These are phyloP conservation scores for Dipodomys ordii DNA, from an alignment of 2,113 vertebrate species.

Conservation along the genomic window DNA sequence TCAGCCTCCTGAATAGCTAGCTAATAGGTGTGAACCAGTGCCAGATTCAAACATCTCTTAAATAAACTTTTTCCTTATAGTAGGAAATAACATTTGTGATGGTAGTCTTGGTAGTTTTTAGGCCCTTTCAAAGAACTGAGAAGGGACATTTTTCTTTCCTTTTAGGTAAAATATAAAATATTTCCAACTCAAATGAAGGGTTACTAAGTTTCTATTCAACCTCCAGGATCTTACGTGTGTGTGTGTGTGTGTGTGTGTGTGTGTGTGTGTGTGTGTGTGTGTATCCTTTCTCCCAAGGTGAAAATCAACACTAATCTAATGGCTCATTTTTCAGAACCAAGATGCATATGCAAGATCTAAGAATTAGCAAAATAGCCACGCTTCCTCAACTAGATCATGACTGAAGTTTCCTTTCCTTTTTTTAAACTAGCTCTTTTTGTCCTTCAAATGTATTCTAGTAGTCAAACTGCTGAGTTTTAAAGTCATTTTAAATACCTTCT, in stretches of 20 bases:
- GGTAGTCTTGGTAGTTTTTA: neutral
- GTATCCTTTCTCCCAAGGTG: neutral
- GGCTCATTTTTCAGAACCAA: neutral
- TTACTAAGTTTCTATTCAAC: neutral
- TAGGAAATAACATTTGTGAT: neutral
- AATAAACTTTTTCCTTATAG: constrained; percentile 29
- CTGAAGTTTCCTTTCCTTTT: neutral
- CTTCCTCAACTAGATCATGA: neutral
- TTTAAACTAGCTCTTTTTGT: neutral
- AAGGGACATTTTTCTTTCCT: neutral
- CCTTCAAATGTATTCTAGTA: neutral
- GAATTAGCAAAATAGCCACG: neutral
- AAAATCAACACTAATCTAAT: neutral
- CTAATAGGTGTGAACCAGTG: too few species aligned
- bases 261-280: too few species aligned
- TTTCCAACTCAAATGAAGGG: constrained; percentile 11
- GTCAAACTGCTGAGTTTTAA: neutral
- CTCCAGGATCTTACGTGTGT: neutral
- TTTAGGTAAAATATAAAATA: neutral
- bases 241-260: too few species aligned
- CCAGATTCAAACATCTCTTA: neutral
- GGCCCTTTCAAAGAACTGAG: neutral
- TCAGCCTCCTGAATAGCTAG: too few species aligned
- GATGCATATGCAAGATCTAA: neutral
- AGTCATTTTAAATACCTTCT: neutral